Conservation (phyloP, 2,888 invertebrate species). For the Scaptomyza parva region DNA sequence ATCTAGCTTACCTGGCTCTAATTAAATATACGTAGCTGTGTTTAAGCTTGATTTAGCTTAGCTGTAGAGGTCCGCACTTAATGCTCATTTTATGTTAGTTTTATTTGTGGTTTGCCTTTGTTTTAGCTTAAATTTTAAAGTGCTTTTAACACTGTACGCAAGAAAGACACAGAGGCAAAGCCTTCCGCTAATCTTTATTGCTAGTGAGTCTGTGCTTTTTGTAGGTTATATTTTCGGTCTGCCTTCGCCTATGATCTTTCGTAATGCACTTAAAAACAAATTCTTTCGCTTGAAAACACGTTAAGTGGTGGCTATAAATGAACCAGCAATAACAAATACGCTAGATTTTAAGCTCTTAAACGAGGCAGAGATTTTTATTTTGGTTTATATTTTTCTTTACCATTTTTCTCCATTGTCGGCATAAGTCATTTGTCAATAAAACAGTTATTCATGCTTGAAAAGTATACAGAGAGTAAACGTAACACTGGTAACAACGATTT, state of each 20-base stretch:
- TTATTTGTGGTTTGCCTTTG: slow-evolving; percentile 74
- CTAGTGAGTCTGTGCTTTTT: slow-evolving; percentile 16
- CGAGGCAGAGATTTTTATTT: slow-evolving; percentile 3
- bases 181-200: slow-evolving; percentile 34
- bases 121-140: slow-evolving; percentile 78
- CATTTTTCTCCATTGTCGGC: not conserved
- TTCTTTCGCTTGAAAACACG: slow-evolving; percentile 77
- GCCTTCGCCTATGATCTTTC: slow-evolving; percentile 64
- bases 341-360: slow-evolving; percentile 20
- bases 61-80: slow-evolving; percentile 70
- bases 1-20: not conserved
- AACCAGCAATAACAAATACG: slow-evolving; percentile 60
- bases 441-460: too few relatives aligned
- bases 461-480: too few relatives aligned
- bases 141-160: slow-evolving; percentile 58
- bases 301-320: slow-evolving; percentile 78
- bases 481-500: too few relatives aligned
- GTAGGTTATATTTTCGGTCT: slow-evolving; percentile 51
- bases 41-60: slow-evolving; percentile 1
- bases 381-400: not conserved
- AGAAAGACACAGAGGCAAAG: slow-evolving; percentile 20
- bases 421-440: too few relatives aligned
- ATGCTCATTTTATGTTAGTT: slow-evolving; percentile 73
- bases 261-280: slow-evolving; percentile 81
- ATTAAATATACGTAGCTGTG: slow-evolving; percentile 1